These are phyloP conservation scores for Rhynchonycteris naso DNA, from an alignment of 2,797 vertebrate species.

Conservation along the genomic window DNA sequence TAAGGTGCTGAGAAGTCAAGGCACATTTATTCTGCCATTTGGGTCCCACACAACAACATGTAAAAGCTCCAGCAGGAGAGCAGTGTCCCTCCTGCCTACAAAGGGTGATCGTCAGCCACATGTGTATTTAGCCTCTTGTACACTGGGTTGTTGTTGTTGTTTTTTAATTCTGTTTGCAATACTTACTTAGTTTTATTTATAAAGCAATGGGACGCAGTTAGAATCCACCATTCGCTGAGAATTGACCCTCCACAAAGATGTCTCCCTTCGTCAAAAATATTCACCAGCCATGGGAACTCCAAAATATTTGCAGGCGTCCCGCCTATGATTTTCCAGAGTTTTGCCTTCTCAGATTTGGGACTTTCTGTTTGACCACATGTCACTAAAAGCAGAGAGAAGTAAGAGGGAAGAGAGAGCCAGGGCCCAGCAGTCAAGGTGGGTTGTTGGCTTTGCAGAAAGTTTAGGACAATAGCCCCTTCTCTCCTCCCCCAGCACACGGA, in stretches of 20 bases:
- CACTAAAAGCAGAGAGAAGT: slow-evolving; percentile 5
- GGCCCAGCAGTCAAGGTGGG: not conserved
- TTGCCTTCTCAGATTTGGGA: rapidly evolving
- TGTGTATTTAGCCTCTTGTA: not conserved
- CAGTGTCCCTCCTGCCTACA: not conserved
- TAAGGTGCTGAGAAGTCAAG: not conserved
- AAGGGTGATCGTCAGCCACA: not conserved
- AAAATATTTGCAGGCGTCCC: not conserved
- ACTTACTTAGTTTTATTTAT: not conserved
- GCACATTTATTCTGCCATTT: not conserved
- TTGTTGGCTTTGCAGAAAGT: not conserved
- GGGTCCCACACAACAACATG: not conserved
- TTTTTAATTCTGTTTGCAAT: no score
- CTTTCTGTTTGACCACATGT: not conserved
- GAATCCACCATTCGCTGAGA: slow-evolving; percentile 72
- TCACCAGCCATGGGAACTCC: slow-evolving; percentile 72
- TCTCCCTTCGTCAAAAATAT: not conserved
- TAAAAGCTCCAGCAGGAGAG: not conserved
- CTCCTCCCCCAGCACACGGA: no score
- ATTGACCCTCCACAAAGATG: slow-evolving; percentile 69
- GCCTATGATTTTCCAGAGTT: not conserved
- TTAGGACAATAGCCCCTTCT: not conserved
- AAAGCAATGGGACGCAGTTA: slow-evolving; percentile 70
- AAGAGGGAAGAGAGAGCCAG: not conserved
- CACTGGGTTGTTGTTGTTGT: not conserved